Evolutionary conservation across 2,797 vertebrate genomes (phyloP), one percentile per base, ranked within the genome.

Genomic region (Sebastes taczanowskii): DNA sequence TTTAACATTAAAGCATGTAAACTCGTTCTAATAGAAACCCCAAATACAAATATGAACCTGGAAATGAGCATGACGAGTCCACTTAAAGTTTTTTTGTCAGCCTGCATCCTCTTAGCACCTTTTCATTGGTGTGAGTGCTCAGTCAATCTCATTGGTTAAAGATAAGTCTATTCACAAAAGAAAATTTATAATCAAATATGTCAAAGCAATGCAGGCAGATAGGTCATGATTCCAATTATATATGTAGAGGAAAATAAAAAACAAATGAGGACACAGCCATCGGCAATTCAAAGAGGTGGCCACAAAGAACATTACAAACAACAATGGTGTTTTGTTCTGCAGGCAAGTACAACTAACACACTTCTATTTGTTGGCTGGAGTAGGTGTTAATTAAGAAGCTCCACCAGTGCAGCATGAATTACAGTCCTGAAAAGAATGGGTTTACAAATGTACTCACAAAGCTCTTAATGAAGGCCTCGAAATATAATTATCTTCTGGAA

Each of bases 351-450:
- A 85, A 83, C 85, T 81, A 72, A 82, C 80, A 83, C 77, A 59
- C 70, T 83, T 87, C 75, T 87, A 88, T 94, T 92, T 93, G 89
- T 88, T 89, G 88, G 85, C 86, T 84, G 66, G 53, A 90, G 83
- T 86, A 87, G 87, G 88, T 86, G 84, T 92, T 93, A 93, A 93
- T 94, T 91, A 94, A 90, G 81, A 92, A 88, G 80, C 86, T 88
- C 68, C 66, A 87, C 71, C 85, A 92, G 77, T 85, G 86, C 81
- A 69, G 82, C 83, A 87, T 86, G 85, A 91, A 87, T 88, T 88
- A 84, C 78, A 92, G 77, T 77, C 58, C 77, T 80, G 77, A 85
- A 84, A 87, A 86, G 84, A 88, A 90, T 83, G 71, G 83, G 77
- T 77, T 86, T 77, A 88, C 77, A 92, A 92, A 89, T 85, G 72